These are phyloP conservation scores for Protonemura montana DNA, from an alignment of 2,888 invertebrate species.

Conservation along the genomic window DNA sequence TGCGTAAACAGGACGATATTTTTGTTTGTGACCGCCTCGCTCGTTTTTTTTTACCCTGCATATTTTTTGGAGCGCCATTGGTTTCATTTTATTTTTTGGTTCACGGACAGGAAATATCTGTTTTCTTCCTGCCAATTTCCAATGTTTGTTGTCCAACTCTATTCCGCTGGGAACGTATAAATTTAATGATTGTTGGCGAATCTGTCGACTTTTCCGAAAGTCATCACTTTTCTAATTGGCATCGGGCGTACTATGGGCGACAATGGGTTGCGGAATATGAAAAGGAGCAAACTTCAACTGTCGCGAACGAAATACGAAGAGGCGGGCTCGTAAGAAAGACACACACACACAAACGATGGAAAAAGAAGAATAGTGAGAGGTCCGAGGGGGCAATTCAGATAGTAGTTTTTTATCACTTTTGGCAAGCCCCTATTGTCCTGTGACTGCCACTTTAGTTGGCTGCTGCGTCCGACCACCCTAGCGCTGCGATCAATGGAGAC, in stretches of 20 bases:
- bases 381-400: neutral
- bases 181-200: neutral
- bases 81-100: neutral
- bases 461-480: neutral
- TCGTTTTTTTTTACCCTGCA: neutral
- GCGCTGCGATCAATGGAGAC: slow-evolving; percentile 36
- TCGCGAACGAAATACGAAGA: neutral
- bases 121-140: slow-evolving; percentile 7
- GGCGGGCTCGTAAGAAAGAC: neutral
- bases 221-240: slow-evolving; percentile 1
- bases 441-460: slow-evolving; percentile 7
- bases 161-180: neutral
- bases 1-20: slow-evolving; percentile 12
- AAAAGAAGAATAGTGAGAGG: neutral
- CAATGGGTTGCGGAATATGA: neutral
- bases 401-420: neutral
- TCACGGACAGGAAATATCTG: neutral
- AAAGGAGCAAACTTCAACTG: neutral
- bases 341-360: neutral
- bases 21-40: neutral
- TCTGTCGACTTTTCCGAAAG: neutral
- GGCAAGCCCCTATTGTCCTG: neutral
- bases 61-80: neutral
- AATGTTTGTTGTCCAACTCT: neutral
- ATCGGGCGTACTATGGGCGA: neutral